Base-by-base conservation (phyloP, 2,888 invertebrate species). In the Stratiomys singularior region DNA sequence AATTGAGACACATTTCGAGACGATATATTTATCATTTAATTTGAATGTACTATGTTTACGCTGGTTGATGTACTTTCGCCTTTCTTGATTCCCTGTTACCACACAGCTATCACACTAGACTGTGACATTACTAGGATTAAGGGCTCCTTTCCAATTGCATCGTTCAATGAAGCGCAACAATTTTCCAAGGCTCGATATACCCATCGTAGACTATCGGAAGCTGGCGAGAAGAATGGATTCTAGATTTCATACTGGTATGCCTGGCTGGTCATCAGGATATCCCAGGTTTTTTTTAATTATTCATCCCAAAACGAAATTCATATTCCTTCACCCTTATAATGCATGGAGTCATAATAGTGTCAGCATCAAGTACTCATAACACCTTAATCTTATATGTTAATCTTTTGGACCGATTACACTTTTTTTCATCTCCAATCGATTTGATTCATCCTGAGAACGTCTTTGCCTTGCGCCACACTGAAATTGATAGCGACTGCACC, bases 361-460 rank as follows among this genome's bases (percentile, higher is more conserved):
- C 69, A 69, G 44, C 23, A 47, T 69, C 69, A 69, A 69, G 46
- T 69, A 44, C 13, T 25, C 69, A 23, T 1, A 47, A 72, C 60
- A 74, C 58, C 60, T 74, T 74, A 58, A 58, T 60, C 58, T 37
- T 21, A 37, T 58, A 60, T 74, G 74, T 30, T 74, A 74, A 74
- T 74, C 58, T 72, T 23, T 56, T 13, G 5, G 18, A 18, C 58
- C 28, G 28, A 72, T 72, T 52, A 13, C 52, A 25, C 52, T 52
- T 47, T 37, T 58, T 30, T n/a, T 74, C 60, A 23, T 23, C 23
- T 21, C 21, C 21, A 44, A 2, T 64, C 60, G 52, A 52, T 18
- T 74, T 13, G 37, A 74, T 37, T 60, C 58, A 74, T 28, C 18
- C 21, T 23, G 21, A 21, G 1, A 21, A 21, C 37, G 69, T 5